phyloP scores from a whole-genome alignment of 2,888 invertebrate genomes.

The Embidobia sp. region DNA sequence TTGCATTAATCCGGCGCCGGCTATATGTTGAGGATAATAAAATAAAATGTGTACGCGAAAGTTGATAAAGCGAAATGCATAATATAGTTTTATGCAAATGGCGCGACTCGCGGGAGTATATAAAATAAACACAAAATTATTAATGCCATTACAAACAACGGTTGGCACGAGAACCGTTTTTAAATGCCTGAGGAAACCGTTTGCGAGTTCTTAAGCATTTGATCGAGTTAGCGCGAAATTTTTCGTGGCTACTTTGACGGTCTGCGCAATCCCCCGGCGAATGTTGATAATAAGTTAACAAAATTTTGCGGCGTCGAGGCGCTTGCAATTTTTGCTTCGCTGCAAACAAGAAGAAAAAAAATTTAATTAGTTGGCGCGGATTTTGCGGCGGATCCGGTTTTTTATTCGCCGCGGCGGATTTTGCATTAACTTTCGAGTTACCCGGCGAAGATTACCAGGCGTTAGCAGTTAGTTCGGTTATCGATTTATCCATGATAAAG shows the following conservation, averaged over 20 bases:
- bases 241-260: conserved; percentile 12
- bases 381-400: conserved; percentile 1
- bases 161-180: too few species aligned
- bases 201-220: neutral
- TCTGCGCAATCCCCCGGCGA: conserved; percentile 1
- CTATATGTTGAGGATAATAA: too few species aligned
- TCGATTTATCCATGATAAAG: conserved; percentile 36
- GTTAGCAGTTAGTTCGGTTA: conserved; percentile 20
- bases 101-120: too few species aligned
- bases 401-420: neutral
- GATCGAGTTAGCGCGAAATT: conserved; percentile 7
- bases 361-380: conserved; percentile 9
- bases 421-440: conserved; percentile 23
- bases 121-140: too few species aligned
- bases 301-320: conserved; percentile 1
- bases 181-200: too few species aligned
- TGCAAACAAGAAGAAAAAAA: neutral
- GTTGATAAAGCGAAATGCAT: too few species aligned
- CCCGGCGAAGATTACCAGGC: conserved; percentile 16
- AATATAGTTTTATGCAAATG: too few species aligned
- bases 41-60: too few species aligned
- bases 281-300: conserved; percentile 35
- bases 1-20: too few species aligned
- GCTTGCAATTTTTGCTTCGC: conserved; percentile 1
- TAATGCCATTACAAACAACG: too few species aligned